These are phyloP conservation scores for Osmoderma eremita DNA, from an alignment of 2,888 invertebrate genomes.

Conservation along the genomic window DNA sequence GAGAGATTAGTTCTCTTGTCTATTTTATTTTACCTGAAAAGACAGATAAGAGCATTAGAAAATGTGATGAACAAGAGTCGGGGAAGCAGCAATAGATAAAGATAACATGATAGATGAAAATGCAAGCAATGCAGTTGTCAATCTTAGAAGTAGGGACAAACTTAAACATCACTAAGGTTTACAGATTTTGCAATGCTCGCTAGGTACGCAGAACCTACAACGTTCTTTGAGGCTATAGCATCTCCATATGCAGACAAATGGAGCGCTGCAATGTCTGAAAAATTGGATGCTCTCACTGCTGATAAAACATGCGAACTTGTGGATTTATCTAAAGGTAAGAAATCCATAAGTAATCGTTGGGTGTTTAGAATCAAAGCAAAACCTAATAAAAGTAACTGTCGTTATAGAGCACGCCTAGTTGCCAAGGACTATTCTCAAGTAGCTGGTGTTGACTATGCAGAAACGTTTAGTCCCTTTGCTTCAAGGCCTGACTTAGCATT, in stretches of 20 bases:
- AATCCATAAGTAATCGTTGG: background rate
- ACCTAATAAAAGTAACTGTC: background rate
- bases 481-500: no score
- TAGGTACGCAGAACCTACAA: background rate
- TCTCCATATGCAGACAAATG: background rate
- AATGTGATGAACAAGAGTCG: no score
- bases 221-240: background rate
- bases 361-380: background rate
- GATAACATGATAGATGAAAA: background rate
- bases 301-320: background rate
- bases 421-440: background rate
- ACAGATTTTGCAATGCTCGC: background rate
- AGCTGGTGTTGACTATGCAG: background rate
- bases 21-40: no score
- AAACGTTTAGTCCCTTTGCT: background rate
- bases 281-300: background rate
- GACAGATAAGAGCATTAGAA: no score
- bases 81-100: background rate
- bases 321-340: background rate
- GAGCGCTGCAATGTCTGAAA: background rate
- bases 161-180: background rate
- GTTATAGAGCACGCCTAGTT: no score
- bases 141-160: background rate
- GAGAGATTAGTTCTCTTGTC: no score
- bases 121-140: background rate